Evolutionary conservation across 2,113 vertebrate genomes (phyloP).

Genomic region (Syrmaticus mikado): DNA sequence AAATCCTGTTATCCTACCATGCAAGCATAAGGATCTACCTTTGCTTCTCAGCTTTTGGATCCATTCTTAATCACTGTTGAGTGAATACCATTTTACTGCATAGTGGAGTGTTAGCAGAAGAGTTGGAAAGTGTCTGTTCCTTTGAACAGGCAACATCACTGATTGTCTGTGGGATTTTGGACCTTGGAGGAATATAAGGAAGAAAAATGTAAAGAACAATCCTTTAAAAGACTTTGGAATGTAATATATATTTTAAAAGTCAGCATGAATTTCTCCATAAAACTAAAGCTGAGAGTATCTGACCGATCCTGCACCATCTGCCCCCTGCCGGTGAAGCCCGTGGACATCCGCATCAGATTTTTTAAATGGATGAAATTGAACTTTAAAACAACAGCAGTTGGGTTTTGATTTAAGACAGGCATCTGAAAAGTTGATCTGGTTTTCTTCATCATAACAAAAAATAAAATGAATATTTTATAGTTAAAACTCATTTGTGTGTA

Average conservation of each 20-base stretch:
- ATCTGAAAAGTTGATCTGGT: neutral
- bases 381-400: neutral
- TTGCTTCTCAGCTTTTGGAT: neutral
- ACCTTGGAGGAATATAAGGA: neutral
- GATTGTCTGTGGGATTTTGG: neutral
- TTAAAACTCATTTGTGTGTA: constrained; percentile 2
- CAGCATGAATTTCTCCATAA: neutral
- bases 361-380: neutral
- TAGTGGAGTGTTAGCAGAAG: neutral
- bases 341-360: neutral
- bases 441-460: neutral
- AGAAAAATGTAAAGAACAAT: neutral
- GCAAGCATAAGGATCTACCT: neutral
- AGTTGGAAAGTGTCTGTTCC: neutral
- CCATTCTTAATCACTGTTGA: neutral
- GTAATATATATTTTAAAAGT: neutral
- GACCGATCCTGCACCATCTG: neutral
- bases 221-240: neutral
- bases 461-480: neutral
- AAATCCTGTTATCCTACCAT: neutral
- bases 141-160: neutral
- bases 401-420: neutral
- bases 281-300: neutral
- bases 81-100: neutral
- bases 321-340: neutral